These are phyloP conservation scores for Campoplex nolae DNA, from an alignment of 2,888 invertebrate genomes.

Conservation along the genomic window DNA sequence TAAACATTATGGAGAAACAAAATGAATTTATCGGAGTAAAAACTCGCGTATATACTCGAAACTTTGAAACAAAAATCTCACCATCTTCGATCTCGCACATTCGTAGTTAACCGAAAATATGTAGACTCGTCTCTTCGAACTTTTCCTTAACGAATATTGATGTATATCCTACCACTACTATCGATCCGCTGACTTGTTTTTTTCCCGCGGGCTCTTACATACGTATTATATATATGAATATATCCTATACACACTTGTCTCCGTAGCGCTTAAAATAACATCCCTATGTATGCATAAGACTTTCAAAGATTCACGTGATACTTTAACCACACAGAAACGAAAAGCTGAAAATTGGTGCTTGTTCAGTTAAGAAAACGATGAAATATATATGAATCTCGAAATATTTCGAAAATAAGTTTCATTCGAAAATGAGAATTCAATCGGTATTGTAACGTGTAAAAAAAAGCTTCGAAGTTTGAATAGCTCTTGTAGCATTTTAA, in stretches of 20 bases:
- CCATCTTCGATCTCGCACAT: slow-evolving; percentile 3
- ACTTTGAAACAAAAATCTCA: slow-evolving; percentile 11
- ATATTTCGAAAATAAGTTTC: slow-evolving; percentile 28
- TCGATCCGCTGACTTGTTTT: slow-evolving; percentile 47
- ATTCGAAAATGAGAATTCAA: slow-evolving; percentile 27
- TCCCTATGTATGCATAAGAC: slow-evolving; percentile 47
- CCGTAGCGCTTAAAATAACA: slow-evolving; percentile 50
- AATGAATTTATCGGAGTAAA: neutral
- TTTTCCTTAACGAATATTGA: slow-evolving; percentile 40
- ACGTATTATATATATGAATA: slow-evolving; percentile 29
- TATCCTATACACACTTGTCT: slow-evolving; percentile 40
- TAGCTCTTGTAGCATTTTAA: slow-evolving; percentile 32
- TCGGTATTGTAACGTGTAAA: slow-evolving; percentile 57
- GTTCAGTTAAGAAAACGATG: slow-evolving; percentile 42
- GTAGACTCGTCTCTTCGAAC: slow-evolving; percentile 39
- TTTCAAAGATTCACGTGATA: slow-evolving; percentile 46
- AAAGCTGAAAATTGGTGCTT: slow-evolving; percentile 68
- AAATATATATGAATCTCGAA: slow-evolving; percentile 20
- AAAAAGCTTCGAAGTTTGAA: slow-evolving; percentile 31
- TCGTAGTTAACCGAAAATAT: slow-evolving; percentile 6
- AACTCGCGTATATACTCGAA: neutral
- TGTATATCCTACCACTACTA: slow-evolving; percentile 33
- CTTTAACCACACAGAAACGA: slow-evolving; percentile 42
- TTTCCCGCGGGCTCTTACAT: slow-evolving; percentile 32
- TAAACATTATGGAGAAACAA: neutral